A percentile compares a stretch with the other conserved stretches of the same genome.
Evolutionary conservation across 2,797 vertebrate species (phyloP).

Genomic region (Tangara arthus): DNA sequence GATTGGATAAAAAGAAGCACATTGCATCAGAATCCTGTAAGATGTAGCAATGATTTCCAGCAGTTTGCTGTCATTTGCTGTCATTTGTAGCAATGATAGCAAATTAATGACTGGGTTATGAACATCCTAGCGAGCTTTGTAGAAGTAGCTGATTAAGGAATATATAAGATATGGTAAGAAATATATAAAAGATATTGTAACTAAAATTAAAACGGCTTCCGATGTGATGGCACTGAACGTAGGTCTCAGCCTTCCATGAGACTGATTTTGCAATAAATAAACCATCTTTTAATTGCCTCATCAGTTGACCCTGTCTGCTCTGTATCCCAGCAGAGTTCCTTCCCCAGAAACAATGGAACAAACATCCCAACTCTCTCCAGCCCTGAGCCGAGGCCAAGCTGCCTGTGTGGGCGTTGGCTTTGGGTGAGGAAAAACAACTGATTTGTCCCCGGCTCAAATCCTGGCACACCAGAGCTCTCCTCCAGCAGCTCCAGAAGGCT

Average conservation of each 20-base stretch:
- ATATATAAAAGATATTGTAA: neutral
- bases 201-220: neutral
- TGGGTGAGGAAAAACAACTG: accelerated
- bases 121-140: neutral
- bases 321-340: neutral
- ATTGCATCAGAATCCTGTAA: neutral
- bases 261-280: neutral
- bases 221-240: too few species aligned
- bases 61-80: neutral
- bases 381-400: neutral
- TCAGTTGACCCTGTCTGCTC: neutral
- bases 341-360: neutral
- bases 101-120: neutral
- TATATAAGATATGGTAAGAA: neutral
- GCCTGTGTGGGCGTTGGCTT: neutral
- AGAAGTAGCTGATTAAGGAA: neutral
- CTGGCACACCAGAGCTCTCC: accelerated
- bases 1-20: neutral
- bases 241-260: neutral
- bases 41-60: neutral
- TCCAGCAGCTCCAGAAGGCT: accelerated
- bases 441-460: neutral
- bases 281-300: neutral
- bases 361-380: neutral
- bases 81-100: neutral